phyloP scores from a whole-genome alignment of 2,113 vertebrate genomes.

The Pampusana beccarii region DNA sequence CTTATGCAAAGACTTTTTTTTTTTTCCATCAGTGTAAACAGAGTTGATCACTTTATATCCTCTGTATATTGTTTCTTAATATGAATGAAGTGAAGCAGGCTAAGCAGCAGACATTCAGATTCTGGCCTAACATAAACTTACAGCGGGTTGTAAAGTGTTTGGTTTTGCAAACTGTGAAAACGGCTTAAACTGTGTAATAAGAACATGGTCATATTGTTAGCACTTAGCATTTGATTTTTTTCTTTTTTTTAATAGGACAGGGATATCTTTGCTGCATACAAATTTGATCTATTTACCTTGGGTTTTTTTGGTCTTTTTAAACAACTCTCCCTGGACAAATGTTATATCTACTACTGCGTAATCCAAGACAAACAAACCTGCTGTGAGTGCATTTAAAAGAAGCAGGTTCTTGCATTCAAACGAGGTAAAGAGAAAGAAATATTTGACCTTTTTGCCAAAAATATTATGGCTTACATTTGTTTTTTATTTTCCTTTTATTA shows the following conservation, averaged over 20 bases:
- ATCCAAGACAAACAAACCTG: slow-evolving; percentile 64
- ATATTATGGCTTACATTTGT: slow-evolving; percentile 74
- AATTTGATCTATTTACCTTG: slow-evolving; percentile 26
- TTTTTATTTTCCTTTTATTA: slow-evolving; percentile 79
- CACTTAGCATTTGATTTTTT: slow-evolving; percentile 11
- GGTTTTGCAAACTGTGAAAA: slow-evolving; percentile 59
- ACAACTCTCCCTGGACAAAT: not conserved
- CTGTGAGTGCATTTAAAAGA: not conserved
- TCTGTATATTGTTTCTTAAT: slow-evolving; percentile 68
- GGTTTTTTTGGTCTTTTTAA: not conserved
- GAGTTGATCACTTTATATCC: slow-evolving; percentile 62
- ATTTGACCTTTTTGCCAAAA: slow-evolving; percentile 73
- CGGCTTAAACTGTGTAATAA: not conserved
- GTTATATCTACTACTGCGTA: not conserved
- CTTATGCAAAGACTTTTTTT: not conserved
- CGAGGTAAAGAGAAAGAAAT: slow-evolving; percentile 54
- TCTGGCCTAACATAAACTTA: slow-evolving; percentile 51
- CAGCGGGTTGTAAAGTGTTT: slow-evolving; percentile 16
- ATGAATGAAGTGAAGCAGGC: slow-evolving; percentile 59
- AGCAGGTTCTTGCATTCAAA: slow-evolving; percentile 3
- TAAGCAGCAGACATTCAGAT: slow-evolving; percentile 28
- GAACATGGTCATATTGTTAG: not conserved
- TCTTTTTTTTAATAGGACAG: not conserved
- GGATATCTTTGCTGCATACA: not conserved
- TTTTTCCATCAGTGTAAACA: slow-evolving; percentile 43